These are phyloP conservation scores for Anthoptus insignis DNA, from an alignment of 2,888 invertebrate species.

Conservation along the genomic window DNA sequence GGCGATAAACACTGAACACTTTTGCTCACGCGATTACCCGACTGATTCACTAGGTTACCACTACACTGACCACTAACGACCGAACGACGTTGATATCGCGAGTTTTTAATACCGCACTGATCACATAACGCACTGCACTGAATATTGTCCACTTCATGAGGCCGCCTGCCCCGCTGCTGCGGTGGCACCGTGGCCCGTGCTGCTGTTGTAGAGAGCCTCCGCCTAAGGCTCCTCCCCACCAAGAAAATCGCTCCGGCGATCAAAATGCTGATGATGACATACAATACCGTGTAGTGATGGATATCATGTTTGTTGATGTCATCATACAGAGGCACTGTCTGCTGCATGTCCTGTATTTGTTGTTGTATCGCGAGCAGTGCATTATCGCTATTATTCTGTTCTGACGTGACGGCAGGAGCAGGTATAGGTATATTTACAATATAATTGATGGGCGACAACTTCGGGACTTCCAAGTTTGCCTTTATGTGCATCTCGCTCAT, in stretches of 20 bases:
- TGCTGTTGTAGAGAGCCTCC: background rate
- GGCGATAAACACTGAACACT: conserved; percentile 5
- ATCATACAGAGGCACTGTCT: conserved; percentile 9
- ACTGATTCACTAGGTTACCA: no score
- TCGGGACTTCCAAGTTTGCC: background rate
- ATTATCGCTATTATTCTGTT: background rate
- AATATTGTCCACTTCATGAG: background rate
- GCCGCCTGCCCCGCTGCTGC: background rate
- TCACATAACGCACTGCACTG: no score
- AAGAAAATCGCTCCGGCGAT: background rate
- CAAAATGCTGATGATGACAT: background rate
- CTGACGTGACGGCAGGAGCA: background rate
- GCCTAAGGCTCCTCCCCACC: conserved; percentile 1
- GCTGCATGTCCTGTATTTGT: conserved; percentile 6
- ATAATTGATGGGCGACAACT: conserved; percentile 9
- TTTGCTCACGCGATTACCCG: background rate
- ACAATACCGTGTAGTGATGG: conserved; percentile 15
- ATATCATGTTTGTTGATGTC: conserved; percentile 13
- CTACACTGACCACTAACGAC: no score
- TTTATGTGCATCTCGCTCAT: background rate
- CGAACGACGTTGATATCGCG: no score
- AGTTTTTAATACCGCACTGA: no score
- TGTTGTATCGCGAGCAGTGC: background rate
- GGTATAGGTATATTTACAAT: conserved; percentile 13
- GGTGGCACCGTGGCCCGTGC: background rate